Conservation (phyloP, 2,888 invertebrate genomes). For the Sclerodermus sp. region DNA sequence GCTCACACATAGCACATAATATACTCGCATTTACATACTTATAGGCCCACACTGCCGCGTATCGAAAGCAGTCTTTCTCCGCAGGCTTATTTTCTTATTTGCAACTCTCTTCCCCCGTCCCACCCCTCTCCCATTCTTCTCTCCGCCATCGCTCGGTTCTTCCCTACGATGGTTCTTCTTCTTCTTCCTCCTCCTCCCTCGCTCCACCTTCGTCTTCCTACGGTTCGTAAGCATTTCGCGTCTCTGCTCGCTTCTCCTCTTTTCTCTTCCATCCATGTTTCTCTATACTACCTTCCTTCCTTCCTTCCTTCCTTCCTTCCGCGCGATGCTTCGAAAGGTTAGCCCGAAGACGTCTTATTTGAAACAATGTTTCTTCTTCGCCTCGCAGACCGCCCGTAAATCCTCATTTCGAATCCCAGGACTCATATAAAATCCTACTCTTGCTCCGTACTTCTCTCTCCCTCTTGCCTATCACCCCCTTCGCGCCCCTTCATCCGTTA, state of each 20-base stretch:
- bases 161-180: background rate
- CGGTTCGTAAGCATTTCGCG: background rate
- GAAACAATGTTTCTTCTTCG: conserved; percentile 50
- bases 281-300: conserved; percentile 2
- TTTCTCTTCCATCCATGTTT: background rate
- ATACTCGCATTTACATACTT: conserved; percentile 47
- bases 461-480: conserved; percentile 8
- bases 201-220: conserved; percentile 3
- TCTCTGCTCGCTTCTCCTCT: conserved; percentile 5
- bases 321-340: conserved; percentile 29
- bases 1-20: conserved; percentile 14
- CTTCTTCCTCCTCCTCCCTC: background rate
- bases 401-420: conserved; percentile 55
- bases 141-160: background rate
- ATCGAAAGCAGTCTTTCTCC: conserved; percentile 21
- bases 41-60: conserved; percentile 15
- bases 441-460: conserved; percentile 29
- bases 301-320: conserved; percentile 14
- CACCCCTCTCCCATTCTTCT: conserved; percentile 4
- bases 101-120: conserved; percentile 7
- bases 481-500: conserved; percentile 10
- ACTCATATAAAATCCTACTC: conserved; percentile 52
- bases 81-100: conserved; percentile 2
- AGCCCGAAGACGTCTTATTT: conserved; percentile 49
- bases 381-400: conserved; percentile 50